phyloP scores from a whole-genome alignment of 2,797 vertebrate genomes.

The Myotis findleyi region DNA sequence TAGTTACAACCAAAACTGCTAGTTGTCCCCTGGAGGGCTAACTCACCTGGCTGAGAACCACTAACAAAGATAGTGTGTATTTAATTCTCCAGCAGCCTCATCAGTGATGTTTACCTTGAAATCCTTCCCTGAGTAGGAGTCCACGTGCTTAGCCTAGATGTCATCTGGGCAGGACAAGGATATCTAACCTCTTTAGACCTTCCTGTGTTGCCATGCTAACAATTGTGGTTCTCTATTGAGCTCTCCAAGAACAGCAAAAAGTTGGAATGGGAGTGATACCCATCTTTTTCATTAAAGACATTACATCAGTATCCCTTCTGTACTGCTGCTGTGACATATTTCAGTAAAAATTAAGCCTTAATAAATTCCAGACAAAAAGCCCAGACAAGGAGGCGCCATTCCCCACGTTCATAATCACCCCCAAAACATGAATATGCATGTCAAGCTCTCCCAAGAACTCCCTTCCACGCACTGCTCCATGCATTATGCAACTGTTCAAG shows the following conservation, averaged over 20 bases:
- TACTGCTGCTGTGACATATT: neutral
- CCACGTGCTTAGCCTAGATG: neutral
- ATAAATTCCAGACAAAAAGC: neutral
- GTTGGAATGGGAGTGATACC: neutral
- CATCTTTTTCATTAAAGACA: neutral
- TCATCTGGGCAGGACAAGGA: neutral
- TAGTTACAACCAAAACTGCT: neutral
- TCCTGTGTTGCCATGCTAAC: neutral
- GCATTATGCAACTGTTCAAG: neutral
- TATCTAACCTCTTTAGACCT: neutral
- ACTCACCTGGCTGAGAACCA: neutral
- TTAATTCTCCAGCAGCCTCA: neutral
- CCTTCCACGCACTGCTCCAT: neutral
- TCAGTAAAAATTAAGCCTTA: slow-evolving; percentile 5
- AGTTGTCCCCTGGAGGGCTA: neutral
- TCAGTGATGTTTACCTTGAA: neutral
- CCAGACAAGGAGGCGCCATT: neutral
- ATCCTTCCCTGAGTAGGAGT: neutral
- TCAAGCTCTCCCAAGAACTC: neutral
- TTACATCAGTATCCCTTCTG: neutral
- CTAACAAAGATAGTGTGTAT: neutral
- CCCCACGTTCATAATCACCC: neutral
- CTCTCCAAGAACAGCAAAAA: neutral
- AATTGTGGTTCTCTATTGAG: neutral
- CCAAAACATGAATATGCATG: neutral